Evolutionary conservation across 2,797 vertebrate genomes (phyloP).

Genomic region (Tapera naevia): DNA sequence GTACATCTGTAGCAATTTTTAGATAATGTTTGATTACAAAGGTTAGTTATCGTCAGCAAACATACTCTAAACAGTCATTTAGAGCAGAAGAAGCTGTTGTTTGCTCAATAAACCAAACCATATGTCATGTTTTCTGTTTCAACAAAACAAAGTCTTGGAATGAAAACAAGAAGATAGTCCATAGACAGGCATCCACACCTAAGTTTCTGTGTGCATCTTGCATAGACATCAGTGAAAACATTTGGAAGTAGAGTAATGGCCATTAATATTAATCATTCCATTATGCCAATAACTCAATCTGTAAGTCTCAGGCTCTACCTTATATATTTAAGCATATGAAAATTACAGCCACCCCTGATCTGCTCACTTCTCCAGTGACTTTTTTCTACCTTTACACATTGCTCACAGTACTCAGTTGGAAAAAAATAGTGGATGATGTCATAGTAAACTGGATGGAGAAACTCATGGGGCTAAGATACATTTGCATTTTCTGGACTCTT

Average conservation of each 20-base stretch:
- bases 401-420: neutral
- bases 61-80: neutral
- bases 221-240: neutral
- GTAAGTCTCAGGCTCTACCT: neutral
- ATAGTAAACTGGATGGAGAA: neutral
- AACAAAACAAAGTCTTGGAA: neutral
- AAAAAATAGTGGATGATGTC: neutral
- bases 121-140: neutral
- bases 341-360: neutral
- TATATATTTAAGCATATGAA: neutral
- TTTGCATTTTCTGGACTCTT: neutral
- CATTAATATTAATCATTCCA: neutral
- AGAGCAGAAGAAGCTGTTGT: neutral
- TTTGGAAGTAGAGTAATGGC: neutral
- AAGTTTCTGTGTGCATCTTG: neutral
- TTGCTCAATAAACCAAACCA: conserved; percentile 33
- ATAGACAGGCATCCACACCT: neutral
- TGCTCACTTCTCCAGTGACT: neutral
- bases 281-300: neutral
- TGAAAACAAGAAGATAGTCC: neutral
- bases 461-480: neutral
- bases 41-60: neutral
- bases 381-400: neutral
- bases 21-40: conserved; percentile 8
- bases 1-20: neutral